Percentiles rank a stretch among this genome's conserved stretches.
Evolutionary conservation across 1,140 invertebrate species (phyloP).

Genomic region (Neotoxoptera formosana): DNA sequence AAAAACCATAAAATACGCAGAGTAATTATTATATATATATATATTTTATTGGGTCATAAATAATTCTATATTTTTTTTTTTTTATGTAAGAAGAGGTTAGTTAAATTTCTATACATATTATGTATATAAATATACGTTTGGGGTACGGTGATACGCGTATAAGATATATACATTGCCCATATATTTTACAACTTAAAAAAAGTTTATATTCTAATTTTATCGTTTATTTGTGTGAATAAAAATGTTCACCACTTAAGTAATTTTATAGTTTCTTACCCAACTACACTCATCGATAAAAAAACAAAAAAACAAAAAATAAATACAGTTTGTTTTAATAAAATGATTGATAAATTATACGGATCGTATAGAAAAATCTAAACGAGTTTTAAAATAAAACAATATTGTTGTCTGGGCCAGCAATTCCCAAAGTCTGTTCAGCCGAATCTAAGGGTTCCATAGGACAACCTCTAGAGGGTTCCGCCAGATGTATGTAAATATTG

Average conservation of each 20-base stretch:
- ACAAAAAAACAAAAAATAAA: background rate
- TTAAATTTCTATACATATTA: background rate
- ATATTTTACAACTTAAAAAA: background rate
- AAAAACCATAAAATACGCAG: background rate
- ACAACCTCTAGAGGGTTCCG: too few species aligned
- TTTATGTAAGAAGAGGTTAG: background rate
- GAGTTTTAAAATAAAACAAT: background rate
- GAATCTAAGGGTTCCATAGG: too few species aligned
- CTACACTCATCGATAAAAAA: background rate
- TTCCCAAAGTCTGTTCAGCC: too few species aligned
- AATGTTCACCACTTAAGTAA: background rate
- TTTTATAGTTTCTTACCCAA: background rate
- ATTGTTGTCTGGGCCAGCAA: background rate
- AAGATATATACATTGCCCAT: background rate
- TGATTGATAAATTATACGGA: background rate
- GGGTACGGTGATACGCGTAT: background rate
- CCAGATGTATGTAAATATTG: too few species aligned
- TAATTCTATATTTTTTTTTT: background rate
- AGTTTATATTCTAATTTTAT: slow-evolving; percentile 11
- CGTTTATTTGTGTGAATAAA: background rate
- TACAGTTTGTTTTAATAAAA: background rate
- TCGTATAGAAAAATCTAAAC: background rate
- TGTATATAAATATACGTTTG: background rate
- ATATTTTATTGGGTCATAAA: background rate
- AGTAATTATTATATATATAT: background rate